Evolutionary conservation across 2,888 invertebrate genomes (phyloP), one percentile per base, ranked within the genome.

Genomic region (Campoplex nolae): DNA sequence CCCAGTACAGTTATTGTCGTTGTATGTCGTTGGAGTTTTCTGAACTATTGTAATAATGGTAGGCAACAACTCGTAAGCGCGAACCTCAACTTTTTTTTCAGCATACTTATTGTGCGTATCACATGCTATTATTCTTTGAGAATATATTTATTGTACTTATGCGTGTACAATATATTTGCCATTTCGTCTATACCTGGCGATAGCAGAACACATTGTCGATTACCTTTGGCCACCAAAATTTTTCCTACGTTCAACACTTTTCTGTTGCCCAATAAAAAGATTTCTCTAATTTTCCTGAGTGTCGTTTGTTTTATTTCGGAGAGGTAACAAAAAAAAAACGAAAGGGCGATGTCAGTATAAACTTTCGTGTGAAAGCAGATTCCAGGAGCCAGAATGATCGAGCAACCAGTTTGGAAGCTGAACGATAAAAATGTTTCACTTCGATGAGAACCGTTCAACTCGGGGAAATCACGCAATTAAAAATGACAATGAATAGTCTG

Each of bases 1-100:
- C 23, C 58, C 38, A 51, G 32, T 71, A 51, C 67, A 8, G 62
- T 76, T 71, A 56, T 13, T 23, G 35, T 76, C 38, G 35, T 54
- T 58, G 38, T 71, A 1, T 54, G 54, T 58, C 62, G n/a, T 35
- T 35, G 13, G 77, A 80, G 75, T 82, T 86, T 74, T 23, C 18
- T 58, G 35, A 83, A 73, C 62, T 77, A 38, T 23, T 70, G 70
- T 23, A 42, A 13, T 51, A 65, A 77, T 80, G 73, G 38, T 71
- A 23, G 71, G 11, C 73, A 45, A 65, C n/a, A 38, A 56, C 74
- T 35, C n/a, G 9, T n/a, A 83, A 83, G 48, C 79, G 76, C 86
- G 65, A 83, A 51, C 81, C 42, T 80, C 74, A 86, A 86, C 71
- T 86, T 86, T 58, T 75, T 75, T 9, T 28, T 9, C 23, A 18